phyloP scores from a whole-genome alignment of 2,888 invertebrate species.

The Pachydiplax longipennis region DNA sequence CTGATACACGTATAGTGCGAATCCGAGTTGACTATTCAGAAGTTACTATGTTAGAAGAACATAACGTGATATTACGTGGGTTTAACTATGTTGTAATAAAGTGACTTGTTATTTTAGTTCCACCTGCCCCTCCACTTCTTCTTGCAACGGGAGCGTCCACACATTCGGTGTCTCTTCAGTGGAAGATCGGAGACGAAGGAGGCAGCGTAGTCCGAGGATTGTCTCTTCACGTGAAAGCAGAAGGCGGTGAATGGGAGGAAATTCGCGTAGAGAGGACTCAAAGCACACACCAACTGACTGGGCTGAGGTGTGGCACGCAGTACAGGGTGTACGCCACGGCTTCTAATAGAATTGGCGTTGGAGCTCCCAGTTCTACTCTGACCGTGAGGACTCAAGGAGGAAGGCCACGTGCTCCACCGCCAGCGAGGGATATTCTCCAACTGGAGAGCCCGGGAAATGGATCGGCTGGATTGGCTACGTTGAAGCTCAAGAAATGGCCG shows the following conservation, averaged over 20 bases:
- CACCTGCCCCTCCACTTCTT: conserved; percentile 55
- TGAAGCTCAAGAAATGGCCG: conserved; percentile 54
- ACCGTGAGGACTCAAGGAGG: conserved; percentile 54
- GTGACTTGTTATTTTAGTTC: conserved; percentile 51
- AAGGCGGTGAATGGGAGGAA: conserved; percentile 55
- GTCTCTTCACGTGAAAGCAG: conserved; percentile 55
- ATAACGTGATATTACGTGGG: too few species aligned
- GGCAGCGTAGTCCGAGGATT: conserved; percentile 55
- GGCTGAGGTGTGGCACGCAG: conserved; percentile 53
- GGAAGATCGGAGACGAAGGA: conserved; percentile 56
- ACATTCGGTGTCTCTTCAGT: conserved; percentile 54
- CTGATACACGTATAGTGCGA: too few species aligned
- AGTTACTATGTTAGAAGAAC: too few species aligned
- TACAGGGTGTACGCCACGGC: conserved; percentile 53
- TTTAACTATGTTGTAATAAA: too few species aligned
- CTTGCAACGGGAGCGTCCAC: conserved; percentile 54
- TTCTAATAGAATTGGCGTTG: conserved; percentile 53
- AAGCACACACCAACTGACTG: conserved; percentile 52
- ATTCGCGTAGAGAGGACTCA: conserved; percentile 51
- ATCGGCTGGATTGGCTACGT: conserved; percentile 50
- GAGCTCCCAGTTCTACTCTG: conserved; percentile 53
- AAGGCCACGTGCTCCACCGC: conserved; percentile 52
- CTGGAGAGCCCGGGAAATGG: conserved; percentile 54
- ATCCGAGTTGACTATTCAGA: too few species aligned
- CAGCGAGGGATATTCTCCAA: conserved; percentile 47